Conservation (phyloP, 2,113 vertebrate genomes). For the Alaudala cheleensis region DNA sequence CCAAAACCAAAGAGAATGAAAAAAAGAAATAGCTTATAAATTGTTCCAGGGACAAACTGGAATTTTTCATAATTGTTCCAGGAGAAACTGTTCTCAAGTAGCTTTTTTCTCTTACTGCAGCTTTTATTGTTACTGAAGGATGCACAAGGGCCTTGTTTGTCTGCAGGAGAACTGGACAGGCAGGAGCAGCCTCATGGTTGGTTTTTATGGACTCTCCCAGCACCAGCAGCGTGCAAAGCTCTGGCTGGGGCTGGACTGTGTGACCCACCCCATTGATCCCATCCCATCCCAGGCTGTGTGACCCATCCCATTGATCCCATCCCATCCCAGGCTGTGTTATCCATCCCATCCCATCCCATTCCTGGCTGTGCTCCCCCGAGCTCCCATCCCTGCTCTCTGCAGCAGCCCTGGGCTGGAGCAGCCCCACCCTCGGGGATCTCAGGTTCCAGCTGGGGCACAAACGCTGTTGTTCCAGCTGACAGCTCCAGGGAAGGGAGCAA, state of each 20-base stretch:
- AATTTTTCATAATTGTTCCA: too few relatives aligned
- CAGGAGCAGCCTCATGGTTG: not conserved
- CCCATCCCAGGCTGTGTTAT: not conserved
- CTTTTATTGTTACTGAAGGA: not conserved
- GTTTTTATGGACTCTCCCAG: not conserved
- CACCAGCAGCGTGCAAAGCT: not conserved
- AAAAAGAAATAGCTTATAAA: not conserved
- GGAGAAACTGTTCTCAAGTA: not conserved
- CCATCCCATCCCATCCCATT: too few relatives aligned
- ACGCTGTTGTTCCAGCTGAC: not conserved
- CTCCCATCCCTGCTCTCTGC: not conserved
- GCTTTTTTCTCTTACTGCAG: not conserved
- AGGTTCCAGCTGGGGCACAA: not conserved
- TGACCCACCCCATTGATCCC: too few relatives aligned
- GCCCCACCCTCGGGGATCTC: not conserved
- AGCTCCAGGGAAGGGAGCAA: not conserved
- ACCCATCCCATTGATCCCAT: rapidly evolving
- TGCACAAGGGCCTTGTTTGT: rapidly evolving
- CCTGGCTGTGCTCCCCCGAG: not conserved
- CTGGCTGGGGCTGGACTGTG: rapidly evolving
- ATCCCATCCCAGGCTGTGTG: too few relatives aligned
- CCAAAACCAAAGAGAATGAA: too few relatives aligned
- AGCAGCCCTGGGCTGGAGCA: not conserved
- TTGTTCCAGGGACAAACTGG: not conserved
- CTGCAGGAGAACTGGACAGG: not conserved